These are phyloP conservation scores for Rhyacophila evoluta DNA, from an alignment of 2,888 invertebrate genomes.

Conservation along the genomic window DNA sequence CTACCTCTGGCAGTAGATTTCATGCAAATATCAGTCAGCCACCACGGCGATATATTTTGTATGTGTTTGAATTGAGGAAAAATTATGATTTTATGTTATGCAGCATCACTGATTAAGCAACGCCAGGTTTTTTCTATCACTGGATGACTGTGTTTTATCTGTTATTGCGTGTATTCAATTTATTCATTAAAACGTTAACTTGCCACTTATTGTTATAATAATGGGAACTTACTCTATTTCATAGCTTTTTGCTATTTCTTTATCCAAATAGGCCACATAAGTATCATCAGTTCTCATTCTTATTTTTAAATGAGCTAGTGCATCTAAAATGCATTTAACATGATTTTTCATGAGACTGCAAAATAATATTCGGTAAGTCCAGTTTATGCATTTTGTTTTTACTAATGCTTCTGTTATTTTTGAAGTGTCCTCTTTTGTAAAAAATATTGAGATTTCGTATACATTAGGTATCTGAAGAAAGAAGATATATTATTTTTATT, in stretches of 20 bases:
- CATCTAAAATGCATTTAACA: neutral
- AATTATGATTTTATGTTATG: too few species aligned
- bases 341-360: constrained; percentile 22
- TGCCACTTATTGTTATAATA: neutral
- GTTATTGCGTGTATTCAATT: too few species aligned
- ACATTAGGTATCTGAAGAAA: constrained; percentile 28
- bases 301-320: neutral
- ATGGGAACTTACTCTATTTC: constrained; percentile 33
- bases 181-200: too few species aligned
- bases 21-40: too few species aligned
- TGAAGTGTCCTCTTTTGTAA: constrained; percentile 14
- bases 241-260: constrained; percentile 32
- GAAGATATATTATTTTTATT: too few species aligned
- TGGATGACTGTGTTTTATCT: too few species aligned
- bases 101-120: too few species aligned
- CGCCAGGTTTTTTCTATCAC: too few species aligned
- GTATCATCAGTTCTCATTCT: neutral
- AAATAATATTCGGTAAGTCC: constrained; percentile 30
- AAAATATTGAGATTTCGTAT: constrained; percentile 35
- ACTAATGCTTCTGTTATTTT: constrained; percentile 35
- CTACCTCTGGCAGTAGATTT: too few species aligned
- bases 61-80: too few species aligned
- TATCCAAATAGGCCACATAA: constrained; percentile 27
- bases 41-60: too few species aligned
- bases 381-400: constrained; percentile 34